Base-by-base conservation (phyloP, 2,797 vertebrate genomes). In the Gallinago solitaria region DNA sequence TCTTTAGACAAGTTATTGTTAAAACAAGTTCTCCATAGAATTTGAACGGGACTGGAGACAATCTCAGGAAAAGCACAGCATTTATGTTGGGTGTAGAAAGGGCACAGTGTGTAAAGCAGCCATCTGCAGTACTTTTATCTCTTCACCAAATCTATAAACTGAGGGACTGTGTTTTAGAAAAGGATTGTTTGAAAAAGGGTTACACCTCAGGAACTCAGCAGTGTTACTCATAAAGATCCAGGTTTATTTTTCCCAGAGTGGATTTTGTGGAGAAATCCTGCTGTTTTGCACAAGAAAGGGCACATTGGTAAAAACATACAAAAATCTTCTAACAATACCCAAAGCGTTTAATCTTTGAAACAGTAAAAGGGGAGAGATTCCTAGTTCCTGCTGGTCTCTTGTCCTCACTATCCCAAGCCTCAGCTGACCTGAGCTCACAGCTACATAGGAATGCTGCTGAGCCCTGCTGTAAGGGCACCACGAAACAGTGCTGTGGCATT, bases 31-130 rank as follows among this genome's bases (percentile, higher is more conserved):
- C 41, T 87, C 50, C 63, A 93, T 59, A 87, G 92, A 94, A 96
- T 93, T 89, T 74, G 21, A 77, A 48, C 12, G 24, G 83, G 67
- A 45, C 64, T 83, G 64, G 35, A 93, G 65, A 97, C 93, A 95
- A 96, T 95, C 89, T 94, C 86, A 93, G 96, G 96, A 97, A 97
- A 78, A 94, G 81, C 56, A 37, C 8, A 93, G 59, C 61, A 59
- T 90, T 93, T 41, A 47, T 7, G 16, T 4, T 69, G 63, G 32
- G 12, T 54, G 67, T 33, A 82, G 87, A 90, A 82, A 85, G 54
- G 79, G 70, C 69, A 88, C 17, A 37, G 63, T 2, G 7, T 53
- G 32, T 24, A 75, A 82, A 74, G 35, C 77, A 87, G 73, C 43
- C 75, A 80, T 61, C 53, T 87, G 54, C 56, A 74, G 43, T 23